A percentile compares a stretch with the other conserved stretches of the same genome.
Evolutionary conservation across 2,797 vertebrate genomes (phyloP).

Genomic region (Poliocrania exsul): DNA sequence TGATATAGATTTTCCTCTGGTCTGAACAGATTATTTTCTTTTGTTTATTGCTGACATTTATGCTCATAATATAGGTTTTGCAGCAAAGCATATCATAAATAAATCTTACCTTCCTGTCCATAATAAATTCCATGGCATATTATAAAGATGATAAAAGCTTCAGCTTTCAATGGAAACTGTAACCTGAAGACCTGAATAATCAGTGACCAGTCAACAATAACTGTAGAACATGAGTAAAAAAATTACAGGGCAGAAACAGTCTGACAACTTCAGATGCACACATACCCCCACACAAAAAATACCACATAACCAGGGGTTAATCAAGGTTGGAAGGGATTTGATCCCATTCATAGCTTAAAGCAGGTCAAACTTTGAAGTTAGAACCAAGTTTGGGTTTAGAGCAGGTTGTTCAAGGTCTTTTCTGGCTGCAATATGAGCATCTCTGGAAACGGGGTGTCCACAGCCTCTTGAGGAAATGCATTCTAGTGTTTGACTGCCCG

Average conservation of each 20-base stretch:
- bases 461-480: not conserved
- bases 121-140: not conserved
- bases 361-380: not conserved
- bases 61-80: not conserved
- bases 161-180: not conserved
- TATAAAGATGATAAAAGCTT: constrained; percentile 6
- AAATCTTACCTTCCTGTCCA: not conserved
- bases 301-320: not conserved
- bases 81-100: not conserved
- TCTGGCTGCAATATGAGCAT: not conserved
- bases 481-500: not conserved
- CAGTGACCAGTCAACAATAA: not conserved
- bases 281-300: not conserved
- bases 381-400: not conserved
- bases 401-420: not conserved
- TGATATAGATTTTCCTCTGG: constrained; percentile 9
- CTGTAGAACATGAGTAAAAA: not conserved
- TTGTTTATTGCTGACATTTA: constrained; percentile 33
- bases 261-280: not conserved
- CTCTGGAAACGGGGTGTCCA: not conserved
- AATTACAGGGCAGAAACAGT: not conserved
- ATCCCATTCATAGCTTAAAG: not conserved
- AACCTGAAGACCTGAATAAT: not conserved
- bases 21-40: not conserved
- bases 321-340: not conserved